A percentile compares a stretch with the other conserved stretches of the same genome.
These are phyloP conservation scores for Theristicus caerulescens DNA, from an alignment of 2,113 vertebrate genomes.

Conservation along the genomic window DNA sequence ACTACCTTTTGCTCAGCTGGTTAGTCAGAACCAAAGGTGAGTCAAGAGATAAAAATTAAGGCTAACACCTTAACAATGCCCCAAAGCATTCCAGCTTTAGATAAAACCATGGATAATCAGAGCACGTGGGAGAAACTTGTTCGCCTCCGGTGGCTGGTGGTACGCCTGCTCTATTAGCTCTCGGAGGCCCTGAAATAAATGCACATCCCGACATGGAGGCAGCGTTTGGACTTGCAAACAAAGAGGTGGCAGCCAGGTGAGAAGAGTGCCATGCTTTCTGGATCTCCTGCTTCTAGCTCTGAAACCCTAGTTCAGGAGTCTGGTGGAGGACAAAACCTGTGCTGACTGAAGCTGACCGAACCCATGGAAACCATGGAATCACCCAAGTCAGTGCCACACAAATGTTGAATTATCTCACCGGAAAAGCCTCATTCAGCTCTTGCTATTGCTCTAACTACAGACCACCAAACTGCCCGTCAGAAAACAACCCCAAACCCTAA, in stretches of 20 bases:
- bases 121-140: neutral
- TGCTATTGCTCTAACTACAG: neutral
- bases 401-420: neutral
- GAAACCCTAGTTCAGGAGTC: neutral
- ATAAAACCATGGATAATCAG: rapidly evolving
- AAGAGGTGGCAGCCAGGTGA: neutral
- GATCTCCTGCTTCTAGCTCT: neutral
- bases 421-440: neutral
- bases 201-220: rapidly evolving
- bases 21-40: neutral
- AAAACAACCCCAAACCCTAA: neutral
- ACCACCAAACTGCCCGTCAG: neutral
- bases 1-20: neutral
- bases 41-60: neutral
- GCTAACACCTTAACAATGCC: neutral
- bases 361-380: neutral
- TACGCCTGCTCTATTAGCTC: neutral
- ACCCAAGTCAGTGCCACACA: neutral
- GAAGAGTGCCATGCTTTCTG: neutral
- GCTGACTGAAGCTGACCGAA: neutral
- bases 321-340: neutral
- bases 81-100: neutral
- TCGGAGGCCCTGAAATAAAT: neutral
- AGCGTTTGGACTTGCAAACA: neutral
- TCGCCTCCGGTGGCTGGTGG: neutral